Conservation (phyloP, 2,113 vertebrate species). For the Phrynocephalus versicolor region DNA sequence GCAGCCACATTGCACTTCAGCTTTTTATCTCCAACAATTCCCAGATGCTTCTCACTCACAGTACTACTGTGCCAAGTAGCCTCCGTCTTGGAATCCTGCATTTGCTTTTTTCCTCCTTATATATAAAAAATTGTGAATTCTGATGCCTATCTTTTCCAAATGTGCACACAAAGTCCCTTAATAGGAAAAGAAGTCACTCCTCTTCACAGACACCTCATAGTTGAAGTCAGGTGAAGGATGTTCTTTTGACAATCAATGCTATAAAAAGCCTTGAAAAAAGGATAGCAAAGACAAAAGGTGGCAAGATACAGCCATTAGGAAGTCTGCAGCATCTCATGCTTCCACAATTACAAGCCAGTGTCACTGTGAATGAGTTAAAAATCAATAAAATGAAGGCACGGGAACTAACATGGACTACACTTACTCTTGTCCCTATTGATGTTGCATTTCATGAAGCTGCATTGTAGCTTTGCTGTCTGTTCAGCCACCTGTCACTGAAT, state of each 20-base stretch:
- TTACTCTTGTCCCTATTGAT: constrained; percentile 41
- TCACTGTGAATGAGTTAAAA: constrained; percentile 50
- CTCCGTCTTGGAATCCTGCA: no score
- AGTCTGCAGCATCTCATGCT: constrained; percentile 29
- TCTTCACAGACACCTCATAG: background rate
- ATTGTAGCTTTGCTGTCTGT: constrained; percentile 27
- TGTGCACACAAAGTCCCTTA: background rate
- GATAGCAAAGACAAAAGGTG: constrained; percentile 36
- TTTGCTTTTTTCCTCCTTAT: no score
- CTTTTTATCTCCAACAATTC: no score
- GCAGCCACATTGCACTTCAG: no score
- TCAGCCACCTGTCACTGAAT: constrained; percentile 53
- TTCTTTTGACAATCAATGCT: constrained; percentile 41
- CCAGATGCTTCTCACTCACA: no score
- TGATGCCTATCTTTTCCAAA: background rate
- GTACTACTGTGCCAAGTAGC: no score
- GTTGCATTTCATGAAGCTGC: accelerated
- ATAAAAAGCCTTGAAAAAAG: constrained; percentile 27
- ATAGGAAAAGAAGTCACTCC: background rate
- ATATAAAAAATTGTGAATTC: no score
- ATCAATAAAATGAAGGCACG: constrained; percentile 46
- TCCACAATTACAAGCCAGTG: constrained; percentile 36
- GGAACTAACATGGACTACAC: constrained; percentile 32
- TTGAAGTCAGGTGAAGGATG: background rate
- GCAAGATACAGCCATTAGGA: constrained; percentile 29